Conservation (phyloP, 2,797 vertebrate genomes). For the Saxicola maurus region DNA sequence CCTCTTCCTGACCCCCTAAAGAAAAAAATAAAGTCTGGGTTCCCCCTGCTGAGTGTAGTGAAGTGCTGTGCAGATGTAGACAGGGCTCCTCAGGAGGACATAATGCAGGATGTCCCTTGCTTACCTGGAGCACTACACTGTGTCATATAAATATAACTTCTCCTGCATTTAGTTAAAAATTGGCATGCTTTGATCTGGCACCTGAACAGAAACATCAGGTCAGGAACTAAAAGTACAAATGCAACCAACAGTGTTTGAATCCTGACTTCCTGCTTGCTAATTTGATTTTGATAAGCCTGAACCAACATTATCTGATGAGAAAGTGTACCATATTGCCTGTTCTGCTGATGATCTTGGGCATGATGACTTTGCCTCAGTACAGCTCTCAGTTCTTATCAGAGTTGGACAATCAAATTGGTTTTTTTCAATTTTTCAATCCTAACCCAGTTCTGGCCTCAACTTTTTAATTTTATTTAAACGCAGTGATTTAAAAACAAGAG, state of each 20-base stretch:
- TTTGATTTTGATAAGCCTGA: constrained; percentile 8
- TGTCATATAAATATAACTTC: background rate
- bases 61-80: background rate
- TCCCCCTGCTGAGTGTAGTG: background rate
- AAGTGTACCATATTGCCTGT: background rate
- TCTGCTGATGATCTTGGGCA: background rate
- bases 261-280: background rate
- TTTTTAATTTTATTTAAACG: background rate
- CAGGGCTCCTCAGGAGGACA: background rate
- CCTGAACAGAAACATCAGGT: background rate
- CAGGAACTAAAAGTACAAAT: background rate
- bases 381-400: background rate
- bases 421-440: background rate
- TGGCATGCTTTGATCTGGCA: background rate
- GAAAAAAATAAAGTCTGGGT: fast-evolving
- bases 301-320: background rate
- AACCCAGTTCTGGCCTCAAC: background rate
- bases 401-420: background rate
- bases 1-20: background rate
- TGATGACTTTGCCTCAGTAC: background rate
- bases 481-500: background rate
- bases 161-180: background rate
- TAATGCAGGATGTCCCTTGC: background rate
- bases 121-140: background rate
- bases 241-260: background rate